A percentile compares a stretch with the other conserved stretches of the same genome.
These are phyloP conservation scores for Fistularia tabacaria DNA, from an alignment of 2,797 vertebrate genomes.

Conservation along the genomic window DNA sequence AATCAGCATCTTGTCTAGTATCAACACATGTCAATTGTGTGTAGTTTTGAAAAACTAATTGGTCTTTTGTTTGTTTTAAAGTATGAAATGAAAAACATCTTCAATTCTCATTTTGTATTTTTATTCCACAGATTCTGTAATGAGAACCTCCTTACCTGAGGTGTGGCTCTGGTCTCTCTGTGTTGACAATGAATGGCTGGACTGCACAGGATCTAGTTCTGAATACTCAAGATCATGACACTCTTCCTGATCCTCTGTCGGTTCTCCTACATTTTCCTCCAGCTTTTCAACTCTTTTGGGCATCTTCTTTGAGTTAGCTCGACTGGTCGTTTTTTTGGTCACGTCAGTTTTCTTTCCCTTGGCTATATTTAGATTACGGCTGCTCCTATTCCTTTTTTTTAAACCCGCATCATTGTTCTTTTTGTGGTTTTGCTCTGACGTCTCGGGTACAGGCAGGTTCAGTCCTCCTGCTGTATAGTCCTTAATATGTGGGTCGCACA, in stretches of 20 bases:
- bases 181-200: conserved; percentile 33
- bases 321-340: conserved; percentile 8
- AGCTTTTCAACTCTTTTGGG: not conserved
- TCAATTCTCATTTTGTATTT: not conserved
- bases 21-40: not conserved
- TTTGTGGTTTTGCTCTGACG: conserved; percentile 20
- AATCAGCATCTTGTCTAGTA: not conserved
- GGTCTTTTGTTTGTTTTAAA: no score
- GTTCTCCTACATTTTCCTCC: conserved; percentile 6
- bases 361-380: conserved; percentile 1
- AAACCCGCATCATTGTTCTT: not conserved
- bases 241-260: conserved; percentile 2
- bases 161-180: conserved; percentile 16
- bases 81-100: not conserved
- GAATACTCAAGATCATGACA: conserved; percentile 10
- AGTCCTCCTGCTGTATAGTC: conserved; percentile 13
- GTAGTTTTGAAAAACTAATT: no score
- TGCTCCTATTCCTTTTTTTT: not conserved
- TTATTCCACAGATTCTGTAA: no score
- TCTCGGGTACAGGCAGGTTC: conserved; percentile 11
- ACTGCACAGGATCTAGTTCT: conserved; percentile 7
- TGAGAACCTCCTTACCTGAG: conserved; percentile 43
- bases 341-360: conserved; percentile 15
- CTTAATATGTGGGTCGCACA: conserved; percentile 5
- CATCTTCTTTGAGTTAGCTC: conserved; percentile 21